A percentile compares a stretch with the other conserved stretches of the same genome.
phyloP scores from a whole-genome alignment of 2,113 vertebrate species.

The Halcyon malimbica region DNA sequence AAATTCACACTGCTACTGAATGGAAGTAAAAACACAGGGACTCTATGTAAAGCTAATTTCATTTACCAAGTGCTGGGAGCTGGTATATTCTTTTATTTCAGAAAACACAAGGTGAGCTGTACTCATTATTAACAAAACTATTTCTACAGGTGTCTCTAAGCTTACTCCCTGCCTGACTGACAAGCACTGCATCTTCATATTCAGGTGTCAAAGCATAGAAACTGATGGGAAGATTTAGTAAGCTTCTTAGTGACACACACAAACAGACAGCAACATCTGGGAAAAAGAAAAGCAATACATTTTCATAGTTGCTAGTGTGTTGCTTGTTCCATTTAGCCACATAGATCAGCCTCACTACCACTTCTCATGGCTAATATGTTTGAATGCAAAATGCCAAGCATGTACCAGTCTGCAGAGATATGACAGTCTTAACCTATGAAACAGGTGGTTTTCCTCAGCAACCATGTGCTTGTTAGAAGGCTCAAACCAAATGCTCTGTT shows the following conservation, averaged over 20 bases:
- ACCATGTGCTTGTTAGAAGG: background rate
- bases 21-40: background rate
- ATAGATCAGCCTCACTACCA: background rate
- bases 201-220: background rate
- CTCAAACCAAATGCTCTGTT: background rate
- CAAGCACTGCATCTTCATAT: background rate
- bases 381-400: background rate
- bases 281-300: background rate
- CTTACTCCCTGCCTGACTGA: background rate
- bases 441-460: background rate
- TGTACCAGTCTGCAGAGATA: background rate
- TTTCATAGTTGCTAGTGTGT: background rate
- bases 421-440: background rate
- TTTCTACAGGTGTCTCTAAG: background rate
- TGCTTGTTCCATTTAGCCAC: background rate
- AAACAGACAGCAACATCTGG: background rate
- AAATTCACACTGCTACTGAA: background rate
- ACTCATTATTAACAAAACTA: background rate
- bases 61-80: background rate
- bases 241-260: background rate
- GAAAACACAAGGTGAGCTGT: background rate
- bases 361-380: accelerated
- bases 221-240: background rate
- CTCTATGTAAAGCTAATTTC: background rate
- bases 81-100: background rate